phyloP scores from a whole-genome alignment of 2,797 vertebrate genomes.

The Okamejei kenojei region DNA sequence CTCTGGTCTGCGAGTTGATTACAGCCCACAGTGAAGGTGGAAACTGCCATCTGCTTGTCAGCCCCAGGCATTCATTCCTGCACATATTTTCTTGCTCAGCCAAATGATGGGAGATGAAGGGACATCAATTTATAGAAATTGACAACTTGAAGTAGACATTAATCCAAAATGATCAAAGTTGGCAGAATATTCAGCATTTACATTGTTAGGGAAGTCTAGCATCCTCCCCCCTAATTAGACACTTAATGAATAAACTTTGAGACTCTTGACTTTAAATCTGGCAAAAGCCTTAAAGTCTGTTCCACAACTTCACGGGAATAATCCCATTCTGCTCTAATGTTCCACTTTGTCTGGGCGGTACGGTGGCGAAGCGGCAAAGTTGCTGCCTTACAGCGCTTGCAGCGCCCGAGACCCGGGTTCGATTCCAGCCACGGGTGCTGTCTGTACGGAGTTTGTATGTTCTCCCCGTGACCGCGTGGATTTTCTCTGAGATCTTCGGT shows the following conservation, averaged over 20 bases:
- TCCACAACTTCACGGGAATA: not conserved
- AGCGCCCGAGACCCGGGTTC: no score
- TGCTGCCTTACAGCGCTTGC: no score
- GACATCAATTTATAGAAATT: not conserved
- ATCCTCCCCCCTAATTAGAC: not conserved
- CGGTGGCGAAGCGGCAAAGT: no score
- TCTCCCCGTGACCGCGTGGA: no score
- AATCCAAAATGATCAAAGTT: slow-evolving; percentile 5
- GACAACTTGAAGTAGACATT: not conserved
- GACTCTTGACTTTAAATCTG: not conserved
- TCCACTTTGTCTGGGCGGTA: no score
- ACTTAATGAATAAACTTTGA: slow-evolving; percentile 1
- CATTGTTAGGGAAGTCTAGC: not conserved
- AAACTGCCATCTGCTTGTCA: not conserved
- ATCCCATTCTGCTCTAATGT: not conserved
- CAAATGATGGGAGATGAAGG: not conserved
- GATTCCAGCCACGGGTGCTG: no score
- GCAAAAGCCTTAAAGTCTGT: not conserved
- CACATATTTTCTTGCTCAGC: not conserved
- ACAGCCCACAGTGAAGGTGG: not conserved
- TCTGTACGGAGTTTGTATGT: no score
- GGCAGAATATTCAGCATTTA: not conserved
- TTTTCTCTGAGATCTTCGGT: no score
- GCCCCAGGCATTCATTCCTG: not conserved
- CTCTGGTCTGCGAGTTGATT: not conserved